A percentile compares a stretch with the other conserved stretches of the same genome.
phyloP scores from a whole-genome alignment of 1,140 invertebrate species.

The Cotesia glomerata region DNA sequence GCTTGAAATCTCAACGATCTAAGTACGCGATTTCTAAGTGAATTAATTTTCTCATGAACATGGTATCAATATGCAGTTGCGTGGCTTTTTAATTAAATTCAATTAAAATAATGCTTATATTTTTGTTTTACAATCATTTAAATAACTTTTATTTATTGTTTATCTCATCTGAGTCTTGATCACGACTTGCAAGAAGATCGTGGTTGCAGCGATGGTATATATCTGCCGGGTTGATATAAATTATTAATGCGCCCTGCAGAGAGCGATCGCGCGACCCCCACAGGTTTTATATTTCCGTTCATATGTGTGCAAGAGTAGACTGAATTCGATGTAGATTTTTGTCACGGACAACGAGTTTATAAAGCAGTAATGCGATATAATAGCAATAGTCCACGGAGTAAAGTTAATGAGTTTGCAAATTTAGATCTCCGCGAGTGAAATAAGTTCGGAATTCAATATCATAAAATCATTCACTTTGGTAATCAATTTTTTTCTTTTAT shows the following conservation, averaged over 20 bases:
- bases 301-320: not conserved
- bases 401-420: not conserved
- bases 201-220: slow-evolving; percentile 44
- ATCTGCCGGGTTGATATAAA: slow-evolving; percentile 41
- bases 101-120: not conserved
- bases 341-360: not conserved
- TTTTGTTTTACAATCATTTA: not conserved
- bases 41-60: not conserved
- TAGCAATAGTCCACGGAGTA: not conserved
- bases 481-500: too few species aligned
- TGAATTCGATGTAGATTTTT: not conserved
- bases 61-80: not conserved
- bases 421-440: not conserved
- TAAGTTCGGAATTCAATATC: not conserved
- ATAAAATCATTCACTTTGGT: slow-evolving; percentile 19
- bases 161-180: slow-evolving; percentile 41
- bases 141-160: slow-evolving; percentile 1
- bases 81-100: not conserved
- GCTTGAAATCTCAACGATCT: too few species aligned
- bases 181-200: slow-evolving; percentile 49
- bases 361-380: not conserved
- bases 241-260: slow-evolving; percentile 47
- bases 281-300: not conserved
- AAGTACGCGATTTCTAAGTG: too few species aligned
- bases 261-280: slow-evolving; percentile 33